phyloP scores from a whole-genome alignment of 2,888 invertebrate genomes.

The Pterostichus madidus region DNA sequence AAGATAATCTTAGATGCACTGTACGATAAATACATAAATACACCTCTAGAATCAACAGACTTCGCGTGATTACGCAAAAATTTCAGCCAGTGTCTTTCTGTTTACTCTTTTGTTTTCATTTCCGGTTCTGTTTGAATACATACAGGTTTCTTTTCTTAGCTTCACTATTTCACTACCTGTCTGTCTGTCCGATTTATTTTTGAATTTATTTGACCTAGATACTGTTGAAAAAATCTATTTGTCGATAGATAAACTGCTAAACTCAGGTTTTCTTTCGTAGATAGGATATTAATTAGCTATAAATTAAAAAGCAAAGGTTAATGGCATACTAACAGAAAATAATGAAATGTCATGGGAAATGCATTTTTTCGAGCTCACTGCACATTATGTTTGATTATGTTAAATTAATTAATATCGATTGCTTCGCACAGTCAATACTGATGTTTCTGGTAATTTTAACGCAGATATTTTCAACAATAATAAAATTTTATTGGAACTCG shows the following conservation, averaged over 20 bases:
- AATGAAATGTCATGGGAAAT: constrained; percentile 65
- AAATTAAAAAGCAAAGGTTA: constrained; percentile 64
- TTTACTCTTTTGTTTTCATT: constrained; percentile 62
- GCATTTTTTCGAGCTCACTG: constrained; percentile 53
- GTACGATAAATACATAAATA: constrained; percentile 9
- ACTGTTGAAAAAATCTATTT: constrained; percentile 36
- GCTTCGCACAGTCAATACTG: constrained; percentile 13
- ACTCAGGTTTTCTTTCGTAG: constrained; percentile 15
- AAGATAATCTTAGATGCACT: too few species aligned
- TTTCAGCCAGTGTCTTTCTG: constrained; percentile 50
- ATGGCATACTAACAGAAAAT: constrained; percentile 58
- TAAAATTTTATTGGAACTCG: constrained; percentile 11
- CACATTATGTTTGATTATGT: constrained; percentile 49
- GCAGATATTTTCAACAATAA: constrained; percentile 24
- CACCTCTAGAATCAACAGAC: constrained; percentile 36
- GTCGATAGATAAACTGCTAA: constrained; percentile 37
- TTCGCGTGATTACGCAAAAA: constrained; percentile 55
- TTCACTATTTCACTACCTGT: constrained; percentile 31
- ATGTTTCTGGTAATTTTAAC: constrained; percentile 9
- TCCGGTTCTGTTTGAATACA: constrained; percentile 55
- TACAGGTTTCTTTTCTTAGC: constrained; percentile 37
- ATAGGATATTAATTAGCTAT: constrained; percentile 58
- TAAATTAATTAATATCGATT: constrained; percentile 52
- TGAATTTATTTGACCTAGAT: constrained; percentile 25
- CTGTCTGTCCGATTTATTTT: constrained; percentile 39